Conservation (phyloP, 2,113 vertebrate species). For the Electrona antarctica region DNA sequence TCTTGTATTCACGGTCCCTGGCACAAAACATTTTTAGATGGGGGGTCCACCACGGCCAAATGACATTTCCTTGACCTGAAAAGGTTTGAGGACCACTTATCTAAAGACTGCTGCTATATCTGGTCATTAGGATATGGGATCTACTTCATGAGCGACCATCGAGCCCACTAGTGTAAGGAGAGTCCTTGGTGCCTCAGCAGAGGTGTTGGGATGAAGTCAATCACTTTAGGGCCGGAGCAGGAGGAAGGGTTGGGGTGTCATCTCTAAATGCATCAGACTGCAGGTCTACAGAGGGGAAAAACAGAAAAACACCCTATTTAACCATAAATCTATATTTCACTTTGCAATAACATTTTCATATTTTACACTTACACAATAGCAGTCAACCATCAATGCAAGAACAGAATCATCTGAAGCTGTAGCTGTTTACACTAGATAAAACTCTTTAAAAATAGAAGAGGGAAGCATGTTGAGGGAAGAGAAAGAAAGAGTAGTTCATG, state of each 20-base stretch:
- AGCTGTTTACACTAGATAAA: background rate
- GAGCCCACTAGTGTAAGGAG: background rate
- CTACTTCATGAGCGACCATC: background rate
- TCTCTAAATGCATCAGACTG: conserved; percentile 76
- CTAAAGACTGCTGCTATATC: no score
- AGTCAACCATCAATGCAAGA: no score
- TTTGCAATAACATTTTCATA: background rate
- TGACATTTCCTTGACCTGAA: no score
- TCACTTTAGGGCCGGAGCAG: conserved; percentile 71
- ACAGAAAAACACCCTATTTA: background rate
- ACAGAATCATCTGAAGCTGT: no score
- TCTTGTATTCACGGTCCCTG: no score
- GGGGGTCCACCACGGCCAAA: no score
- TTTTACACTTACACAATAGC: background rate
- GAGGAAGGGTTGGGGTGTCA: conserved; percentile 75
- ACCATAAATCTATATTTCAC: no score
- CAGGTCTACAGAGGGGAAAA: conserved; percentile 62
- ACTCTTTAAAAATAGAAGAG: background rate
- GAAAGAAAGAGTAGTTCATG: background rate
- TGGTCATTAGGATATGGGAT: background rate
- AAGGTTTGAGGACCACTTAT: no score
- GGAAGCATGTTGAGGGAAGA: background rate
- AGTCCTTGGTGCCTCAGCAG: conserved; percentile 11
- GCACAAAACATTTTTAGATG: no score
- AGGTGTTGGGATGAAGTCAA: background rate